A percentile compares a stretch with the other conserved stretches of the same genome.
Evolutionary conservation across 2,113 vertebrate species (phyloP).

Genomic region (Tursiops truncatus): DNA sequence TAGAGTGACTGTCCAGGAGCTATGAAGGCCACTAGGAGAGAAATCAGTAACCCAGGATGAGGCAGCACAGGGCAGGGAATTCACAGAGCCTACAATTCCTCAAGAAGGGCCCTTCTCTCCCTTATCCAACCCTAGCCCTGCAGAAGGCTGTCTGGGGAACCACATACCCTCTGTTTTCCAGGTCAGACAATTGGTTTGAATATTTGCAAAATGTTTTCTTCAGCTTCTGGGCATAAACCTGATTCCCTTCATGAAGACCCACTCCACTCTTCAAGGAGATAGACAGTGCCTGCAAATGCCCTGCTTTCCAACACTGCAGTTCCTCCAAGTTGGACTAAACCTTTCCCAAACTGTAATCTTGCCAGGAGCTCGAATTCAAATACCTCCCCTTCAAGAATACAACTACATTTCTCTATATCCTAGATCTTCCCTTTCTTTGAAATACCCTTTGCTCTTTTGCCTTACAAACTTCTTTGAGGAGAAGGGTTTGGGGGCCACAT

Average conservation of each 20-base stretch:
- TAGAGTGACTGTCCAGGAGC: background rate
- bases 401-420: background rate
- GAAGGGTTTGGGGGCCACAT: background rate
- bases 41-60: background rate
- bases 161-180: background rate
- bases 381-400: background rate
- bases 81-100: background rate
- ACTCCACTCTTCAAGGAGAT: background rate
- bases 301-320: background rate
- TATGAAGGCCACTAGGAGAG: background rate
- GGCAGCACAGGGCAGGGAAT: background rate
- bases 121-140: background rate
- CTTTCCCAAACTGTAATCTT: background rate
- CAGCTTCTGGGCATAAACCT: background rate
- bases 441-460: background rate
- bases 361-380: background rate
- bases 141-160: background rate
- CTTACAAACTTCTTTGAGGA: background rate
- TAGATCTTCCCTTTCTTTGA: background rate
- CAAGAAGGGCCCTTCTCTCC: background rate
- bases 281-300: background rate
- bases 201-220: constrained; percentile 26
- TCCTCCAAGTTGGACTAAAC: background rate
- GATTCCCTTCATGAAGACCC: background rate
- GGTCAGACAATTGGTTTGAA: background rate